These are phyloP conservation scores for Gonocerus acuteangulatus DNA, from an alignment of 2,888 invertebrate species.

Conservation along the genomic window DNA sequence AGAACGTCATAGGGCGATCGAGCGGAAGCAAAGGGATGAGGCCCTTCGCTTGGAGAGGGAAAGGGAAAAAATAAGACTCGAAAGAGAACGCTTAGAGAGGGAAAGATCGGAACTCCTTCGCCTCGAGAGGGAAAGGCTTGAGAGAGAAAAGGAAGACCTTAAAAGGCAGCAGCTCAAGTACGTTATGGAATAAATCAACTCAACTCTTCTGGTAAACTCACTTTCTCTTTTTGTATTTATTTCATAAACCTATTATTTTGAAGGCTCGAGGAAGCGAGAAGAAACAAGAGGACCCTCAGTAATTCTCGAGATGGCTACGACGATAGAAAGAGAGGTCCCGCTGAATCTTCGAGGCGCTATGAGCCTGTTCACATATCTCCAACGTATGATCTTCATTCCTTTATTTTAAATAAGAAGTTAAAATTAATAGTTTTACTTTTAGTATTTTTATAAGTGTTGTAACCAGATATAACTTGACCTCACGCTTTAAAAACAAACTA, in stretches of 20 bases:
- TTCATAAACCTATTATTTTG: not conserved
- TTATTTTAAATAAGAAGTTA: too few relatives aligned
- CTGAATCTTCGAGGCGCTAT: slow-evolving; percentile 32
- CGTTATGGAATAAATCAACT: not conserved
- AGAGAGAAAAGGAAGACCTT: slow-evolving; percentile 76
- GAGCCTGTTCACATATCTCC: slow-evolving; percentile 24
- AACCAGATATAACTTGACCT: too few relatives aligned
- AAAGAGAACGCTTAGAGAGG: slow-evolving; percentile 30
- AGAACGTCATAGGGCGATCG: slow-evolving; percentile 67
- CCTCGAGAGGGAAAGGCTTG: slow-evolving; percentile 77
- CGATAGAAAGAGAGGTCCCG: slow-evolving; percentile 31
- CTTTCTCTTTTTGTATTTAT: not conserved
- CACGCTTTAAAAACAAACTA: too few relatives aligned
- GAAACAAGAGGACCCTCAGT: slow-evolving; percentile 32
- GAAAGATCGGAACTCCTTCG: slow-evolving; percentile 47
- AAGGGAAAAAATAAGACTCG: slow-evolving; percentile 32
- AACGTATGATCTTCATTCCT: not conserved
- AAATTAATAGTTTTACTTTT: too few relatives aligned
- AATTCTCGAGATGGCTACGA: slow-evolving; percentile 33
- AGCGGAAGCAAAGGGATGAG: slow-evolving; percentile 76
- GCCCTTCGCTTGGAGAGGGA: slow-evolving; percentile 62
- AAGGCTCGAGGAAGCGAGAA: slow-evolving; percentile 34
- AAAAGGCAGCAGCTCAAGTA: slow-evolving; percentile 70
- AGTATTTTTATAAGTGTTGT: too few relatives aligned
- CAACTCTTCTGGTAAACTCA: not conserved